A percentile compares a stretch with the other conserved stretches of the same genome.
Conservation (phyloP, 2,888 invertebrate genomes). For the Fabriciana adippe region DNA sequence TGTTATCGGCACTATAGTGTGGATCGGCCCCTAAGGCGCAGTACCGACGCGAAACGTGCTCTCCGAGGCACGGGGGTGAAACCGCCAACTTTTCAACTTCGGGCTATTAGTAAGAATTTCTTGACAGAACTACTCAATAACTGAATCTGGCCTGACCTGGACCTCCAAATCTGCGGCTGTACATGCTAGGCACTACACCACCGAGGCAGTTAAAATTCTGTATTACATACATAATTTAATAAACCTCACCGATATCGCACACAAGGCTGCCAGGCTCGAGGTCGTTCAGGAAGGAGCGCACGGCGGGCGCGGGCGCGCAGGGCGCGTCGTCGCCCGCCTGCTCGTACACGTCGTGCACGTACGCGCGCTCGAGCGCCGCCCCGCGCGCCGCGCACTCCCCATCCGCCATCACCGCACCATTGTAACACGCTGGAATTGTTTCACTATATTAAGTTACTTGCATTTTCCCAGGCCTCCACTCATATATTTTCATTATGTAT, state of each 20-base stretch:
- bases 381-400: conserved; percentile 67
- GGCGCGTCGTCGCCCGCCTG: conserved; percentile 86
- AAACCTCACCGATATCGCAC: conserved; percentile 93
- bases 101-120: too few species aligned
- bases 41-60: too few species aligned
- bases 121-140: too few species aligned
- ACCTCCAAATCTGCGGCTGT: too few species aligned
- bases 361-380: conserved; percentile 83
- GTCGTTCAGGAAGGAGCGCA: conserved; percentile 91
- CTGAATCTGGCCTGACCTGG: too few species aligned
- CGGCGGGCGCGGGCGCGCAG: conserved; percentile 84
- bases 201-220: not conserved
- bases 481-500: too few species aligned
- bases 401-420: conserved; percentile 80
- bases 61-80: too few species aligned
- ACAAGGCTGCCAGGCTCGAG: conserved; percentile 96
- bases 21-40: too few species aligned
- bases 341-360: conserved; percentile 98
- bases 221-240: not conserved
- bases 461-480: not conserved
- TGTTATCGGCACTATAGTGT: too few species aligned
- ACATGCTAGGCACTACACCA: not conserved
- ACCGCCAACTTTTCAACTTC: too few species aligned
- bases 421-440: conserved; percentile 59
- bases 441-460: not conserved